Percentiles rank a stretch among this genome's conserved stretches.
phyloP scores from a whole-genome alignment of 2,888 invertebrate species.

The Heliconius charithonia region DNA sequence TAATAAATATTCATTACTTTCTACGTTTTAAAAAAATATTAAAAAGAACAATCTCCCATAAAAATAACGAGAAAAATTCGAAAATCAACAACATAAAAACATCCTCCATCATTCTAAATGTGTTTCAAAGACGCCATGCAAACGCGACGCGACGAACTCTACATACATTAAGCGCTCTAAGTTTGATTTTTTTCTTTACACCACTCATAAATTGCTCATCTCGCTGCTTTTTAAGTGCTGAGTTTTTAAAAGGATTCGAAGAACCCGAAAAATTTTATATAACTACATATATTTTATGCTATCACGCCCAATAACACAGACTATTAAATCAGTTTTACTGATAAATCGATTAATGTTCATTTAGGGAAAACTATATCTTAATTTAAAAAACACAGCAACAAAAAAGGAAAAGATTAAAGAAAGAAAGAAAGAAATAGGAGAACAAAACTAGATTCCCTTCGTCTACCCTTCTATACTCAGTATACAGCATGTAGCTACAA shows the following conservation, averaged over 20 bases:
- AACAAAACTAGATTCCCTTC: no score
- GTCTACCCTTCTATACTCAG: no score
- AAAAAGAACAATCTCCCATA: neutral
- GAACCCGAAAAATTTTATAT: no score
- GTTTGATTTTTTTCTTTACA: conserved; percentile 20
- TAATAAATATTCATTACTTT: neutral
- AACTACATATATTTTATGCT: no score
- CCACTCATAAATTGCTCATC: conserved; percentile 23
- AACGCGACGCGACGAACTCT: conserved; percentile 21
- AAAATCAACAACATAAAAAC: neutral
- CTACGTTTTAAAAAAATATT: neutral
- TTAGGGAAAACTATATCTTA: no score
- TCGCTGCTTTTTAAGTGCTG: conserved; percentile 23
- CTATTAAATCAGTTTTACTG: no score
- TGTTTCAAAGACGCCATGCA: conserved; percentile 24
- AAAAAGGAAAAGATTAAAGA: no score
- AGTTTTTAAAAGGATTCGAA: conserved; percentile 2
- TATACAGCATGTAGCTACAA: no score
- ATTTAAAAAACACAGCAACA: no score
- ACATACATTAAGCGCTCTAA: conserved; percentile 22
- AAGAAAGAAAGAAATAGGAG: no score
- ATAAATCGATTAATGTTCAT: no score
- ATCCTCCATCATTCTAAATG: neutral
- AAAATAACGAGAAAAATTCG: neutral
- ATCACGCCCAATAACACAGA: no score